Base-by-base conservation (phyloP, 2,888 invertebrate genomes). In the Hypselothyrea guttata region DNA sequence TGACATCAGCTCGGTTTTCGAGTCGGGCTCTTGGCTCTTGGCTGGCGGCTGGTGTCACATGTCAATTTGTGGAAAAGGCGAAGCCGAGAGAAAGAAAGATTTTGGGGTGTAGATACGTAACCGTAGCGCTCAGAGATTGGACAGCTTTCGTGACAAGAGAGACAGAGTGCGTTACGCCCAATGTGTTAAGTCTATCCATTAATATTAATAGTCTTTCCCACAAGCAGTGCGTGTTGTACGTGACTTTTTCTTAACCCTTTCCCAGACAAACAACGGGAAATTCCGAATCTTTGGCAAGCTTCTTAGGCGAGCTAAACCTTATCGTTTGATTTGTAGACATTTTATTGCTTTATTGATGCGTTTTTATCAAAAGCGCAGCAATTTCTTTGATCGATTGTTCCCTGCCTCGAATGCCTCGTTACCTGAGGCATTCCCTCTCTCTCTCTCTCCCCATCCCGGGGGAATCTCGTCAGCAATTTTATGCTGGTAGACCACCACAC, bases 171-270 rank as follows among this genome's bases (percentile, higher is more conserved):
- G 72, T 59, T 67, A 81, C 87, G 86, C 86, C 87, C 84, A 82
- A 81, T 72, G 86, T 85, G 87, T 86, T 86, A 86, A 71, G 70
- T 72, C 82, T 76, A 78, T 75, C 84, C 86, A 87, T 87, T 87
- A 84, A 86, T 87, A 86, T 86, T 86, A 86, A 86, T 86, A 84
- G 87, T 70, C 69, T 40, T 41, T 51, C 48, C 40, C 33, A n/a
- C n/a, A 27, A 28, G 42, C 45, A 54, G 83, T 75, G 83, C 82
- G 82, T 83, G 82, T 72, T 83, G 85, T 82, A 83, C 82, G 82
- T 83, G 82, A 86, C 86, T 82, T 75, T 83, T 81, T 61, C 52
- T 31, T 72, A 76, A 86, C 86, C 86, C 85, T 78, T 76, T 64
- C 84, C 7, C n/a, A 41, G 15, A 11, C 12, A 51, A 46, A n/a